A percentile compares a stretch with the other conserved stretches of the same genome.
phyloP scores from a whole-genome alignment of 2,888 invertebrate species.

The Panzeria rudis region DNA sequence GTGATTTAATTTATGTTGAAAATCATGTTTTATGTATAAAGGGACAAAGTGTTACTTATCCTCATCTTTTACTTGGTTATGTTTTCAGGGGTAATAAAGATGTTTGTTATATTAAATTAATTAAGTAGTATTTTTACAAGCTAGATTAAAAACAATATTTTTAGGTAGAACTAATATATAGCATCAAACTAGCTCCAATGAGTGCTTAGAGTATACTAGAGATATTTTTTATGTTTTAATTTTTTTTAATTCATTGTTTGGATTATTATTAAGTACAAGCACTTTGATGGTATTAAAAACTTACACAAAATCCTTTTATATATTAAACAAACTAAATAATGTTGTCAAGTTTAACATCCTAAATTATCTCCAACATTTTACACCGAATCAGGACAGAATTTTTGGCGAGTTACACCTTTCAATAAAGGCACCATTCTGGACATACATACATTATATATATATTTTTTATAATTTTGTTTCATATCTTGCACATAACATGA shows the following conservation, averaged over 20 bases:
- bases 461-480: no score
- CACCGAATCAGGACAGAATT: no score
- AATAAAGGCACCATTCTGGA: no score
- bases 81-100: constrained; percentile 63
- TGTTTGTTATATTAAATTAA: constrained; percentile 72
- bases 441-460: no score
- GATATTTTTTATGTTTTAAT: background rate
- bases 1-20: constrained; percentile 63
- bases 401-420: no score
- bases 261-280: background rate
- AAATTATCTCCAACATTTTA: no score
- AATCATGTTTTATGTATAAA: constrained; percentile 52
- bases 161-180: background rate
- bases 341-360: no score
- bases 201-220: background rate
- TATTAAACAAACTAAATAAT: no score
- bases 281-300: no score
- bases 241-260: background rate
- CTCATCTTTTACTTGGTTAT: constrained; percentile 14
- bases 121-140: constrained; percentile 51
- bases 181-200: background rate
- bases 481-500: no score
- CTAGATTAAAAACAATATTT: constrained; percentile 13
- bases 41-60: constrained; percentile 54
- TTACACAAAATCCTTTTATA: no score